Percentiles rank a stretch among this genome's conserved stretches.
These are phyloP conservation scores for Halocynthia aurantium DNA, from an alignment of 23 tunicate species.

Conservation along the genomic window DNA sequence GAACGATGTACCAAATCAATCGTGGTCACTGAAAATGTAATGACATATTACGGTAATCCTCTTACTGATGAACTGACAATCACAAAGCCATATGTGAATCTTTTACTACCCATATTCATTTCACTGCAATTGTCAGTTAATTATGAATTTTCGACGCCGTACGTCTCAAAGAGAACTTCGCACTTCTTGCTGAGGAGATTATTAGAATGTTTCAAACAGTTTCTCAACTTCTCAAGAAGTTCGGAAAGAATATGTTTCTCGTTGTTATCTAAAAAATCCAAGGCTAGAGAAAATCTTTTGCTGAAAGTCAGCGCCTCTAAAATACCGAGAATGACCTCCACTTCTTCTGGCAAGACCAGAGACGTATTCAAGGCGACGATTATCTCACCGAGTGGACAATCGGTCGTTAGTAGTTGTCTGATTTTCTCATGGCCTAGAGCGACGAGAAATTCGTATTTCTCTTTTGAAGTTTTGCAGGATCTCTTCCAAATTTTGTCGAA, in stretches of 20 bases:
- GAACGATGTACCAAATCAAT: too few species aligned
- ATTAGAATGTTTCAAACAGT: background rate
- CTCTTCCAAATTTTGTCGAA: slow-evolving; percentile 59
- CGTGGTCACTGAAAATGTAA: too few species aligned
- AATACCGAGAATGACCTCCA: slow-evolving; percentile 19
- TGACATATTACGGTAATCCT: too few species aligned
- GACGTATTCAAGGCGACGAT: slow-evolving; percentile 4
- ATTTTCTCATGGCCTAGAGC: slow-evolving; percentile 17
- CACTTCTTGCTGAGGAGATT: background rate
- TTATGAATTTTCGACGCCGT: too few species aligned
- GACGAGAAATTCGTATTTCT: slow-evolving; percentile 30
- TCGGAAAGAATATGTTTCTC: background rate
- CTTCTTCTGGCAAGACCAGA: background rate
- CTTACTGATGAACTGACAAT: too few species aligned
- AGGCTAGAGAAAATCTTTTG: slow-evolving; percentile 41
- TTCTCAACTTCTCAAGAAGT: background rate
- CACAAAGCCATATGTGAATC: too few species aligned
- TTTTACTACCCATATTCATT: too few species aligned
- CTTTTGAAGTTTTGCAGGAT: slow-evolving; percentile 24
- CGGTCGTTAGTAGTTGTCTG: slow-evolving; percentile 38
- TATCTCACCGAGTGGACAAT: slow-evolving; percentile 75
- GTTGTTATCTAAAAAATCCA: slow-evolving; percentile 32
- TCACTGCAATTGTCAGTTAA: too few species aligned
- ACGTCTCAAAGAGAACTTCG: too few species aligned
- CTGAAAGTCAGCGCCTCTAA: slow-evolving; percentile 28